These are phyloP conservation scores for Hippocampus barbouri DNA, from an alignment of 2,113 vertebrate genomes.

Conservation along the genomic window DNA sequence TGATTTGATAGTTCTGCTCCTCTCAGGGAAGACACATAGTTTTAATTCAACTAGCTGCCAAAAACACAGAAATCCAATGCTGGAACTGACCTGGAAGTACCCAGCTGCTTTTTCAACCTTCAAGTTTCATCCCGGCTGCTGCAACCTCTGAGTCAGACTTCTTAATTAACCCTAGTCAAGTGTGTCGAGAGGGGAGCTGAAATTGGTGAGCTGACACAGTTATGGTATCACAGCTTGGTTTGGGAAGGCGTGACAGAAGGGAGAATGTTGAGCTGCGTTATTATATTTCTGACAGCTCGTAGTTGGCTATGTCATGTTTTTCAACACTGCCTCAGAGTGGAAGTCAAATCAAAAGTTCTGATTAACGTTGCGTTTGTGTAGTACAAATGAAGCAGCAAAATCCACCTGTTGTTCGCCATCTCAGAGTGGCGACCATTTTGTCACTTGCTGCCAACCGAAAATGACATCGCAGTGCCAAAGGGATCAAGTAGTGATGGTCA, in stretches of 20 bases:
- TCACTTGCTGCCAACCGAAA: no score
- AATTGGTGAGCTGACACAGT: constrained; percentile 21
- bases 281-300: no score
- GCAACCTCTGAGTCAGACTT: constrained; percentile 31
- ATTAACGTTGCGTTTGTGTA: no score
- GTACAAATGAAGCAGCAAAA: no score
- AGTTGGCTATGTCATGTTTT: no score
- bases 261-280: background rate
- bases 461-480: no score
- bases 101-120: background rate
- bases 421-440: no score
- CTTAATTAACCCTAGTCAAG: constrained; percentile 53
- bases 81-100: constrained; percentile 16
- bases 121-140: background rate
- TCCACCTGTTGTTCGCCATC: no score
- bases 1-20: background rate
- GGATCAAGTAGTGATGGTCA: no score
- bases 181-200: constrained; percentile 42
- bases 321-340: no score
- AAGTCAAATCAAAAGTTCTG: no score
- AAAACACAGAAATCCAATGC: constrained; percentile 14
- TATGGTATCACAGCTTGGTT: background rate
- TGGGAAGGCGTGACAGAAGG: constrained; percentile 12
- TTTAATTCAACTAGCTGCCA: constrained; percentile 1
- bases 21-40: background rate